Evolutionary conservation across 2,888 invertebrate genomes (phyloP).

Genomic region (Cryptus viduatorius): DNA sequence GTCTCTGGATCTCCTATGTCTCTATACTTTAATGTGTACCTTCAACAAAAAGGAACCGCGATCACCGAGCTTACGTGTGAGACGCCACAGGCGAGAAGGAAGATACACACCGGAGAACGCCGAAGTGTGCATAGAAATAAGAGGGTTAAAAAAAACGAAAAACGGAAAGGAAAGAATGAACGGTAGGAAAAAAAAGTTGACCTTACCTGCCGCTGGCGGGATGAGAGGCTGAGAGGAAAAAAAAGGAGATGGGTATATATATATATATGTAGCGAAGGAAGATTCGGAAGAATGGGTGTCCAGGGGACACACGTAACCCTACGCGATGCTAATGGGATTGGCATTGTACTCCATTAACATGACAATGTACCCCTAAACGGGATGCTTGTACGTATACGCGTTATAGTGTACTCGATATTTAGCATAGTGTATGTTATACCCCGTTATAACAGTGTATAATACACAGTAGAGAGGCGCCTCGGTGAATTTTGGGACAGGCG

Average conservation of each 20-base stretch:
- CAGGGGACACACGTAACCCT: constrained; percentile 70
- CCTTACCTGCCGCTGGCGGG: constrained; percentile 73
- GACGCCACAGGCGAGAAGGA: constrained; percentile 28
- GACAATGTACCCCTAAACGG: constrained; percentile 81
- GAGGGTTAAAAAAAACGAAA: constrained; percentile 49
- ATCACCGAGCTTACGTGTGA: constrained; percentile 8
- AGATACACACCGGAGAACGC: background rate
- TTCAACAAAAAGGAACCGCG: constrained; percentile 24
- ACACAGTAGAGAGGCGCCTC: constrained; percentile 41
- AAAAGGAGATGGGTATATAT: constrained; percentile 22
- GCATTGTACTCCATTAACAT: constrained; percentile 81
- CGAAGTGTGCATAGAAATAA: constrained; percentile 19
- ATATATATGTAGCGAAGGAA: constrained; percentile 30
- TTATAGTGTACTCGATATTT: constrained; percentile 35
- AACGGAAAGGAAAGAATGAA: constrained; percentile 38
- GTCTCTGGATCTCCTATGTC: constrained; percentile 25
- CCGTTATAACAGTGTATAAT: constrained; percentile 22
- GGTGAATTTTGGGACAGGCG: constrained; percentile 24
- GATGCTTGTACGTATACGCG: constrained; percentile 73
- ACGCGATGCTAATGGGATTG: constrained; percentile 81
- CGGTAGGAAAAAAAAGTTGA: constrained; percentile 71
- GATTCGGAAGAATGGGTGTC: constrained; percentile 63
- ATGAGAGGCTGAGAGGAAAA: constrained; percentile 32
- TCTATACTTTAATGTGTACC: constrained; percentile 35
- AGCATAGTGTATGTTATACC: constrained; percentile 28